Conservation (phyloP, 2,113 vertebrate species). For the Ammospiza caudacuta region DNA sequence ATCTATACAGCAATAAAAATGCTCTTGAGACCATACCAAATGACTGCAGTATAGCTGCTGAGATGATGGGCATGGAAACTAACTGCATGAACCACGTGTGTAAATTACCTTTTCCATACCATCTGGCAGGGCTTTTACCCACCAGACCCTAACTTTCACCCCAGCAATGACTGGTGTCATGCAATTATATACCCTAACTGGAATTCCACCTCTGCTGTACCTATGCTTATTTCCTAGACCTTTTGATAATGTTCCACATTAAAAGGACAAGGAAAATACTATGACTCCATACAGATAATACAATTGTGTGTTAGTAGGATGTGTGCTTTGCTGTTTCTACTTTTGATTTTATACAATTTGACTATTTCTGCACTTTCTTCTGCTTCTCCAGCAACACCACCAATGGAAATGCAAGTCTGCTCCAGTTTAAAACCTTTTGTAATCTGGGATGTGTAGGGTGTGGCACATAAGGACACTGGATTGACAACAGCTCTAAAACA, state of each 20-base stretch:
- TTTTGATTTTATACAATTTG: not conserved
- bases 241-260: not conserved
- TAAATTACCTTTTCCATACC: not conserved
- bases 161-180: not conserved
- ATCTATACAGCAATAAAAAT: not conserved
- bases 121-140: not conserved
- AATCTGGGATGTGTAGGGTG: not conserved
- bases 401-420: not conserved
- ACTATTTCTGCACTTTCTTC: not conserved
- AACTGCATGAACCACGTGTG: not conserved
- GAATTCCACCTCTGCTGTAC: not conserved
- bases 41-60: not conserved
- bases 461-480: not conserved
- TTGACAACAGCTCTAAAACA: not conserved
- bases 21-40: not conserved
- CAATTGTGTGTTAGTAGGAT: not conserved
- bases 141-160: not conserved
- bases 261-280: not conserved
- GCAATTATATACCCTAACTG: not conserved
- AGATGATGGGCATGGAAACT: not conserved
- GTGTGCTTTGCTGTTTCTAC: not conserved
- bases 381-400: not conserved
- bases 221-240: not conserved
- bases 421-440: not conserved
- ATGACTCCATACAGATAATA: not conserved